A percentile compares a stretch with the other conserved stretches of the same genome.
Conservation (phyloP, 92 coral and sea anemone genomes). For the Umimayanthus chanpuru region DNA sequence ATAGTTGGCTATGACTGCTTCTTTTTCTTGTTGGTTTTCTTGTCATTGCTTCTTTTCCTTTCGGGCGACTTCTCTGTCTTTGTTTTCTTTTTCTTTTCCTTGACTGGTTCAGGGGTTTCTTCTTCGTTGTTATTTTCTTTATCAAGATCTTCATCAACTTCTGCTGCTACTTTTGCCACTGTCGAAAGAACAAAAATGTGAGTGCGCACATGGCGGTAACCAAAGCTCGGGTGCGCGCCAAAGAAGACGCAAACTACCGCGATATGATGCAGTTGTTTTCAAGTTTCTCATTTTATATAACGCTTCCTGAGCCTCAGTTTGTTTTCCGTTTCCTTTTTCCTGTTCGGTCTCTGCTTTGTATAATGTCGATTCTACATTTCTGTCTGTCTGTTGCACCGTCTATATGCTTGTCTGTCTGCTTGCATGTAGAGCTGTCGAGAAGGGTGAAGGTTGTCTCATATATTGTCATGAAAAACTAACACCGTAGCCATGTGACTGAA, state of each 20-base stretch:
- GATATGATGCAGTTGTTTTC: neutral
- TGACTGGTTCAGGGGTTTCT: neutral
- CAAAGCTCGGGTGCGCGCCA: neutral
- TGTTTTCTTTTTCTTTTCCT: neutral
- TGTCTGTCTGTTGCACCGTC: too few species aligned
- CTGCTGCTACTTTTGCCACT: neutral
- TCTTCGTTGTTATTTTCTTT: slow-evolving; percentile 30
- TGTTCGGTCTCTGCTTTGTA: neutral
- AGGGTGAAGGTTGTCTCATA: too few species aligned
- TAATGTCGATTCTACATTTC: too few species aligned
- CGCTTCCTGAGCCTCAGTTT: too few species aligned
- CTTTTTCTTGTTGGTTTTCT: slow-evolving; percentile 26
- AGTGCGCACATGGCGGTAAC: neutral
- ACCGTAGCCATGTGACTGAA: too few species aligned
- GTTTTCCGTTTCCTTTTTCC: too few species aligned
- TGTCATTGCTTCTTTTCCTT: neutral
- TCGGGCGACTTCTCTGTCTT: neutral
- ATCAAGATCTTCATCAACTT: slow-evolving; percentile 19
- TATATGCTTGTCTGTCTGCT: too few species aligned
- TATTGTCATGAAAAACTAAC: too few species aligned
- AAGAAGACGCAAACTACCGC: neutral
- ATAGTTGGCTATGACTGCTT: neutral
- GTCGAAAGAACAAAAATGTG: neutral
- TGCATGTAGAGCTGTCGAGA: too few species aligned
- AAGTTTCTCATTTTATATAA: neutral